phyloP scores from a whole-genome alignment of 2,797 vertebrate genomes.

The Sternarchorhynchus goeldii region DNA sequence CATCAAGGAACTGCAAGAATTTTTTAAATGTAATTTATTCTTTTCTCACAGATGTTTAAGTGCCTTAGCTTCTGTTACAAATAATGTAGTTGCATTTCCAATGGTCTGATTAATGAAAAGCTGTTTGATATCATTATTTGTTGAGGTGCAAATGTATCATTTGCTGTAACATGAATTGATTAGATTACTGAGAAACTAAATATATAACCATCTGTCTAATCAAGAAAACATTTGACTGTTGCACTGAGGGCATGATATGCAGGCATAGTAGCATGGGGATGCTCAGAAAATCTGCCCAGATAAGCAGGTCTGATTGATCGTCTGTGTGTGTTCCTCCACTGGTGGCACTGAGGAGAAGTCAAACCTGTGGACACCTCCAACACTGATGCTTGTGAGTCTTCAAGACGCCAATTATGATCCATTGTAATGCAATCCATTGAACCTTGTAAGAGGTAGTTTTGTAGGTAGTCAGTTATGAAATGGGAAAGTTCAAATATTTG shows the following conservation, averaged over 20 bases:
- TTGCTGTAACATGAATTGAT: background rate
- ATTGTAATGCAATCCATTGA: slow-evolving; percentile 2
- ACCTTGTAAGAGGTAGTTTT: background rate
- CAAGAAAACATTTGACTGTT: slow-evolving; percentile 10
- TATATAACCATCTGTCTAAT: background rate
- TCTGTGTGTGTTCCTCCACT: slow-evolving; percentile 38
- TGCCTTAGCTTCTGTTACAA: slow-evolving; percentile 26
- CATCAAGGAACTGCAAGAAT: background rate
- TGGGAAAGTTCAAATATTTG: background rate
- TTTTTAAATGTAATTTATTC: background rate
- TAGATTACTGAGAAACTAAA: background rate
- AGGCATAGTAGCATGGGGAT: slow-evolving; percentile 36
- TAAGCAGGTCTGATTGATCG: slow-evolving; percentile 26
- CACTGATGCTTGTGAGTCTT: slow-evolving; percentile 16
- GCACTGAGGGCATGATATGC: slow-evolving; percentile 8
- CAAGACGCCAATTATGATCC: background rate
- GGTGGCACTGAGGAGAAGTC: background rate
- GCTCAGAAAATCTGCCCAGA: slow-evolving; percentile 30
- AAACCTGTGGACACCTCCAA: slow-evolving; percentile 3
- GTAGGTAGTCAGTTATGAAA: background rate
- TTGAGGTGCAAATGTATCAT: background rate
- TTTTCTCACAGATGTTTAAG: background rate
- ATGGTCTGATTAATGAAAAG: background rate
- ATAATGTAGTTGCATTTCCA: background rate
- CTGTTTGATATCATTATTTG: background rate